phyloP scores from a whole-genome alignment of 2,797 vertebrate species.

The Petrocephalus schoutedeni region DNA sequence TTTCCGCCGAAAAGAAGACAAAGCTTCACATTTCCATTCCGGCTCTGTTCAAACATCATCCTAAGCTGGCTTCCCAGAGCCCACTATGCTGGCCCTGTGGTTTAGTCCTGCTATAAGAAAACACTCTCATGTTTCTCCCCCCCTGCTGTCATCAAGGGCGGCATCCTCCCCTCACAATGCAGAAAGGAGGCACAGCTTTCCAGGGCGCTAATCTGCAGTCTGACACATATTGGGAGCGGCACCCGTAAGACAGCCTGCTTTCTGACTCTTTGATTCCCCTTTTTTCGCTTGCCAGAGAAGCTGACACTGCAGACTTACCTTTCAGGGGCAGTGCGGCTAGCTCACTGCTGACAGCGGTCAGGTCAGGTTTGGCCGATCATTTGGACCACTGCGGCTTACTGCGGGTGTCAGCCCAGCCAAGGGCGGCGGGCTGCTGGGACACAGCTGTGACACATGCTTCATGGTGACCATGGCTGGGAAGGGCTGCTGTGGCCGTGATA shows the following conservation, averaged over 20 bases:
- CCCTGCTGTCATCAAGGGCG: constrained; percentile 25
- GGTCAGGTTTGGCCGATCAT: background rate
- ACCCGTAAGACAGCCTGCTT: background rate
- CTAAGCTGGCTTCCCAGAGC: constrained; percentile 25
- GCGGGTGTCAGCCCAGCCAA: background rate
- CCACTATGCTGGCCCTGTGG: constrained; percentile 23
- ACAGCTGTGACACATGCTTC: background rate
- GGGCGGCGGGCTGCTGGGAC: background rate
- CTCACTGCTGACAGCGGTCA: background rate
- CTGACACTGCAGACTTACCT: background rate
- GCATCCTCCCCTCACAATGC: constrained; percentile 20
- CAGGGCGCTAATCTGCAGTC: background rate
- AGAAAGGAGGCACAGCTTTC: background rate
- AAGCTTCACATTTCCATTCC: background rate
- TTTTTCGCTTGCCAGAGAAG: background rate
- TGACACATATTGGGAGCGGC: background rate
- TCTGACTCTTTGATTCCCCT: background rate
- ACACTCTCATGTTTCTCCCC: background rate
- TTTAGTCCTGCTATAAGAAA: constrained; percentile 28
- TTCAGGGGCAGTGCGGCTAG: background rate
- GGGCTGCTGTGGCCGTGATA: background rate
- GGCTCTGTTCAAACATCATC: constrained; percentile 25
- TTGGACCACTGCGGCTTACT: background rate
- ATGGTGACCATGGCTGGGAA: background rate
- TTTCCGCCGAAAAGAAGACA: background rate